Evolutionary conservation across 2,888 invertebrate genomes (phyloP).

Genomic region (Acleris cristana): DNA sequence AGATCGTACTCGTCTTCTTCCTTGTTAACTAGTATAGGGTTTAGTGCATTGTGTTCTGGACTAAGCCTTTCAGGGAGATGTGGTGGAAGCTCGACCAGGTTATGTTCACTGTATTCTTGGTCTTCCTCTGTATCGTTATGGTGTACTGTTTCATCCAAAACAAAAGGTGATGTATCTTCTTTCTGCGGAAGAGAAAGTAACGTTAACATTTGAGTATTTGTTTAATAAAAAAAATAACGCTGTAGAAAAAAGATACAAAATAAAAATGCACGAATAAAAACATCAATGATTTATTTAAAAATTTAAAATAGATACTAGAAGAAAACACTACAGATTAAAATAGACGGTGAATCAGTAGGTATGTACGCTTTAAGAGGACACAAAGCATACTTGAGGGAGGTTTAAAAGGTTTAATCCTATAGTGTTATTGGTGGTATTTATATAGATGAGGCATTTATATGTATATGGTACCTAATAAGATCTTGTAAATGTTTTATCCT

Average conservation of each 20-base stretch:
- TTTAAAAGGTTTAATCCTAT: too few species aligned
- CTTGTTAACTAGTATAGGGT: constrained; percentile 5
- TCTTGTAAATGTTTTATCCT: not conserved
- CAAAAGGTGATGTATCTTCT: constrained; percentile 7
- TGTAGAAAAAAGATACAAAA: not conserved
- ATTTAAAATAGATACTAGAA: not conserved
- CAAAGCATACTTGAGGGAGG: too few species aligned
- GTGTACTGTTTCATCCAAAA: constrained; percentile 19
- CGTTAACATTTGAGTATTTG: not conserved
- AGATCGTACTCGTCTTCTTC: constrained; percentile 42
- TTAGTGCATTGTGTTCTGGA: constrained; percentile 12
- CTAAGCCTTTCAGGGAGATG: constrained; percentile 7
- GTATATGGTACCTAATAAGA: too few species aligned
- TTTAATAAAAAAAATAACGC: not conserved
- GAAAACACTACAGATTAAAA: not conserved
- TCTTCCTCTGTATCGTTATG: constrained; percentile 21
- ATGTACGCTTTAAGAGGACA: too few species aligned
- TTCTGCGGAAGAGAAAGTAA: not conserved
- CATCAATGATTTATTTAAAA: not conserved
- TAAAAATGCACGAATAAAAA: not conserved
- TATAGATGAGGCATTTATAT: too few species aligned
- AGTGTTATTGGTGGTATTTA: too few species aligned
- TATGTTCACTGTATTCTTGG: constrained; percentile 16
- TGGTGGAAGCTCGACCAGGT: constrained; percentile 22
- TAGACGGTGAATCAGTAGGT: too few species aligned